Conservation (phyloP, 2,888 invertebrate genomes). For the Noctua janthina region DNA sequence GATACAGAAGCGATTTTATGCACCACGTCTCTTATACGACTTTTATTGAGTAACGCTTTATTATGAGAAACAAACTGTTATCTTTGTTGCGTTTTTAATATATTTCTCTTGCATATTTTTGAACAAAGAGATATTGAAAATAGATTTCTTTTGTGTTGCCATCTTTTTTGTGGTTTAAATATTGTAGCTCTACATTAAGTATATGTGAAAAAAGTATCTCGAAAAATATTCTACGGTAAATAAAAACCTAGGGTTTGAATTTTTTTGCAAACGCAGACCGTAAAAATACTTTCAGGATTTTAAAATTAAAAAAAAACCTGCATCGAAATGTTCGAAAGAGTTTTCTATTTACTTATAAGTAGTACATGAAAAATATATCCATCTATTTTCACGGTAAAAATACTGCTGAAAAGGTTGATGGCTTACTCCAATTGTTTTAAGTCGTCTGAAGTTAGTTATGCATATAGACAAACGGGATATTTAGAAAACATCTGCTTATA, state of each 20-base stretch:
- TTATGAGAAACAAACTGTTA: constrained; percentile 70
- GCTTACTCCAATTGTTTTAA: background rate
- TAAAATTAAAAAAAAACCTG: background rate
- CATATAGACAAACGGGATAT: no score
- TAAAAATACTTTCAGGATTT: background rate
- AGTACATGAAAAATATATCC: background rate
- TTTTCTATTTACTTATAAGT: background rate
- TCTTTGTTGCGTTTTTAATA: constrained; percentile 61
- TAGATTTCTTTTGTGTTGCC: background rate
- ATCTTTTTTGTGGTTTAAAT: background rate
- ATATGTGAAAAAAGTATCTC: background rate
- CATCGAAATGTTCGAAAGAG: background rate
- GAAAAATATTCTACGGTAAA: constrained; percentile 9
- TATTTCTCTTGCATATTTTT: constrained; percentile 7
- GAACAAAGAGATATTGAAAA: constrained; percentile 2
- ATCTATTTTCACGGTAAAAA: background rate
- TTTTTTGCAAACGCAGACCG: background rate
- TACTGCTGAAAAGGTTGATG: background rate
- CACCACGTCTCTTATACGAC: constrained; percentile 73
- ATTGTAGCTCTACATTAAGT: background rate
- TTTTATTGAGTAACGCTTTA: constrained; percentile 82
- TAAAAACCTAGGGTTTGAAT: background rate
- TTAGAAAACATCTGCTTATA: background rate
- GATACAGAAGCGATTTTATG: constrained; percentile 81
- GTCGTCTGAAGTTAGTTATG: background rate